Percentiles rank a stretch among this genome's conserved stretches.
Evolutionary conservation across 2,113 vertebrate species (phyloP).

Genomic region (Heterotilapia buettikoferi): DNA sequence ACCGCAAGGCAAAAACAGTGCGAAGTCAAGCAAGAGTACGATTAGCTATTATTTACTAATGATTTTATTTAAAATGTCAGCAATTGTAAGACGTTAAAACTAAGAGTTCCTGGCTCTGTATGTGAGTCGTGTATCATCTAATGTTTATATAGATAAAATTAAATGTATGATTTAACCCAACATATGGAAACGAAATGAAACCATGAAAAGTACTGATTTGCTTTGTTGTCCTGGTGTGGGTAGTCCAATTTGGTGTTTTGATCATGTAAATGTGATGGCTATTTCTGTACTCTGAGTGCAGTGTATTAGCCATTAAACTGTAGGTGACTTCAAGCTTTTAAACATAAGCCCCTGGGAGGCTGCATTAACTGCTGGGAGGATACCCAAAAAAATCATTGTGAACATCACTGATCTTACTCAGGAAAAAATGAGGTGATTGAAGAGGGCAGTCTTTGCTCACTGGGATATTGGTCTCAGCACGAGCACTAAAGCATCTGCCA

Average conservation of each 20-base stretch:
- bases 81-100: background rate
- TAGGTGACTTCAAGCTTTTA: slow-evolving; percentile 3
- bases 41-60: background rate
- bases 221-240: background rate
- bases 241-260: background rate
- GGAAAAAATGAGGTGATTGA: background rate
- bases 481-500: slow-evolving; percentile 43
- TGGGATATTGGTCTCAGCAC: slow-evolving; percentile 5
- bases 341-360: background rate
- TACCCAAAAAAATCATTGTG: background rate
- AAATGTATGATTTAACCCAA: background rate
- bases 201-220: background rate
- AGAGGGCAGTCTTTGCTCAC: background rate
- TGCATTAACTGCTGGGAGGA: slow-evolving; percentile 15
- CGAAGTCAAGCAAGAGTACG: fast-evolving
- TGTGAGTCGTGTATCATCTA: background rate
- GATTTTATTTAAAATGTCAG: background rate
- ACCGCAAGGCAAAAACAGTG: background rate
- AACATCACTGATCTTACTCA: background rate
- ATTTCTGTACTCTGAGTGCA: background rate
- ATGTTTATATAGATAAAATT: background rate
- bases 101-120: background rate
- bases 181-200: background rate
- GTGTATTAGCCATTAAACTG: background rate
- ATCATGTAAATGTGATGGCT: background rate